These are phyloP conservation scores for Tridacna gigas DNA, from an alignment of 2,888 invertebrate genomes.

Conservation along the genomic window DNA sequence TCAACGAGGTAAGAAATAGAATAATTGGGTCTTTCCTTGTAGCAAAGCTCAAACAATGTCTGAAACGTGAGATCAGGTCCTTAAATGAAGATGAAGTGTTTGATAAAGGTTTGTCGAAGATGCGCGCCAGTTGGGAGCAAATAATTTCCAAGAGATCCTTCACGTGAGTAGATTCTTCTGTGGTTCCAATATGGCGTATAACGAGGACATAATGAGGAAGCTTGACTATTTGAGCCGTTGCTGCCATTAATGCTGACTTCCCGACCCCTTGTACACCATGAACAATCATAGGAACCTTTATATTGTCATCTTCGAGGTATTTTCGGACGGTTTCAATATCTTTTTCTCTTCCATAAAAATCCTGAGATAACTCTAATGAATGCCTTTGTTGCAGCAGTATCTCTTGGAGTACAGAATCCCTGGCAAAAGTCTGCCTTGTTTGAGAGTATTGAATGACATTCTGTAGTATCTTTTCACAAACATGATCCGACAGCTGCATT, in stretches of 20 bases:
- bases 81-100: constrained; percentile 25
- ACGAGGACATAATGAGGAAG: constrained; percentile 50
- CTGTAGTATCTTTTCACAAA: constrained; percentile 37
- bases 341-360: constrained; percentile 41
- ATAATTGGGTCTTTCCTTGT: constrained; percentile 62
- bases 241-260: constrained; percentile 78
- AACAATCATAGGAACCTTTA: constrained; percentile 67
- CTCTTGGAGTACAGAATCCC: constrained; percentile 28
- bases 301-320: constrained; percentile 27
- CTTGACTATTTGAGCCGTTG: constrained; percentile 12
- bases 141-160: constrained; percentile 57
- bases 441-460: constrained; percentile 26
- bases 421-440: neutral
- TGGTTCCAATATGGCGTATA: constrained; percentile 68
- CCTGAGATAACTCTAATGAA: constrained; percentile 25
- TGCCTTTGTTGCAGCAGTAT: constrained; percentile 31
- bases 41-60: constrained; percentile 27
- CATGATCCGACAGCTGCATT: constrained; percentile 23
- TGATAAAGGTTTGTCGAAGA: constrained; percentile 24
- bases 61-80: constrained; percentile 31
- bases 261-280: constrained; percentile 77
- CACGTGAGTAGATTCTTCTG: constrained; percentile 62
- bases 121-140: constrained; percentile 58
- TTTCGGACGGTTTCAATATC: constrained; percentile 26
- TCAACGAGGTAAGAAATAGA: constrained; percentile 72